phyloP scores from a whole-genome alignment of 2,113 vertebrate species.

The Mormyrus lacerda region DNA sequence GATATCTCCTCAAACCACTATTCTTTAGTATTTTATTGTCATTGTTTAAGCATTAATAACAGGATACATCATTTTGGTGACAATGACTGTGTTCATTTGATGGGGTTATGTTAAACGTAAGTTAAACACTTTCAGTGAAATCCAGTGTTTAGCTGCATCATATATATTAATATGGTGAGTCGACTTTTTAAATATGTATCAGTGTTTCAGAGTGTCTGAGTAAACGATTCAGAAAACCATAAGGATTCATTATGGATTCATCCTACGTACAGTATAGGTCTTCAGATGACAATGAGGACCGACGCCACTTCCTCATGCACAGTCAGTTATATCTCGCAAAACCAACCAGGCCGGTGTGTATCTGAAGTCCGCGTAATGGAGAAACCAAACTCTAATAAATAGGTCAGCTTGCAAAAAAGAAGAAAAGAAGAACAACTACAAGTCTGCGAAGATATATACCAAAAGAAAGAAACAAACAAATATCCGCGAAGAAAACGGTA shows the following conservation, averaged over 20 bases:
- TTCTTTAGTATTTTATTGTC: neutral
- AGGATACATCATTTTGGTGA: neutral
- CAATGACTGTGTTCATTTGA: neutral
- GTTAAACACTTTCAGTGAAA: neutral
- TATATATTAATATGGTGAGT: neutral
- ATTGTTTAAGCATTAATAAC: neutral
- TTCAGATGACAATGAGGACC: neutral
- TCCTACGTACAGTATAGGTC: neutral
- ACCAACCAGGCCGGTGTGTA: neutral
- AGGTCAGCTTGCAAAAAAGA: neutral
- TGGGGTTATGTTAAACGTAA: neutral
- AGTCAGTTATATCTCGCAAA: neutral
- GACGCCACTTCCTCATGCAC: neutral
- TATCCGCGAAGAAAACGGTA: neutral
- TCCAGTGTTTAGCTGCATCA: neutral
- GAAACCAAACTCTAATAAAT: neutral
- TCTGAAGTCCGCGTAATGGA: neutral
- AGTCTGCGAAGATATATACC: neutral
- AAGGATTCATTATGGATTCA: neutral
- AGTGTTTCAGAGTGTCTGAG: neutral
- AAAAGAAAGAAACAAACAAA: neutral
- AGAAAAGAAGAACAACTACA: neutral
- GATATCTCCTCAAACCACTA: neutral
- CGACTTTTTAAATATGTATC: neutral
- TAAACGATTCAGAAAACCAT: neutral